Percentiles rank a stretch among this genome's conserved stretches.
Conservation (phyloP, 2,113 vertebrate species). For the Lycaon pictus region DNA sequence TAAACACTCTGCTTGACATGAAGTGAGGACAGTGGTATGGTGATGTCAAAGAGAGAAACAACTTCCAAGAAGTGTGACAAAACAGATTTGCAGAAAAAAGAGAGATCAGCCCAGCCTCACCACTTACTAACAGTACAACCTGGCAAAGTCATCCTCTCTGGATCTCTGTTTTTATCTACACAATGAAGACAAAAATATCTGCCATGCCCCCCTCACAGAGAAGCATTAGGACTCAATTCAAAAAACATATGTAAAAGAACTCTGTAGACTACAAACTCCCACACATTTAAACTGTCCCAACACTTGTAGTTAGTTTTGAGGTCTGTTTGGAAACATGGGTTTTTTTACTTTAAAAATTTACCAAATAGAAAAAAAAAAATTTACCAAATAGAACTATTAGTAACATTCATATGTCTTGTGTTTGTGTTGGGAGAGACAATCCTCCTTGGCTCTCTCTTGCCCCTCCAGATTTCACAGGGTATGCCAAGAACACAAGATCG, state of each 20-base stretch:
- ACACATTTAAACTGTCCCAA: background rate
- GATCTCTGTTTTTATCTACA: background rate
- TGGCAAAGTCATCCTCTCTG: background rate
- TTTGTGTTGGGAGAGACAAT: background rate
- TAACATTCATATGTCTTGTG: background rate
- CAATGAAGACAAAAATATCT: background rate
- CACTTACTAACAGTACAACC: background rate
- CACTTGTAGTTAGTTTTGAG: conserved; percentile 15
- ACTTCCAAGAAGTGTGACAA: background rate
- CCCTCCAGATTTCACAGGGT: background rate
- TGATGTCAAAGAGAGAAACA: background rate
- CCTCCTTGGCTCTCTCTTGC: background rate
- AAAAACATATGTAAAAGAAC: background rate
- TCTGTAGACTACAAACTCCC: background rate
- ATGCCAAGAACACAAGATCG: background rate
- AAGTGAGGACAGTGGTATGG: background rate
- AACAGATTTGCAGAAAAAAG: background rate
- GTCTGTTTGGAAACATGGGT: conserved; percentile 13
- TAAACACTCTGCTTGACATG: background rate
- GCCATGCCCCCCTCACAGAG: background rate
- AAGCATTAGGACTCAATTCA: background rate
- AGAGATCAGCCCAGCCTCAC: background rate
- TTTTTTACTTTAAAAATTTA: conserved; percentile 19
- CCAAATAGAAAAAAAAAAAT: conserved; percentile 32
- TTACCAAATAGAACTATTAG: conserved; percentile 13